Conservation (phyloP, 1,140 invertebrate species). For the Zaprionus capensis region DNA sequence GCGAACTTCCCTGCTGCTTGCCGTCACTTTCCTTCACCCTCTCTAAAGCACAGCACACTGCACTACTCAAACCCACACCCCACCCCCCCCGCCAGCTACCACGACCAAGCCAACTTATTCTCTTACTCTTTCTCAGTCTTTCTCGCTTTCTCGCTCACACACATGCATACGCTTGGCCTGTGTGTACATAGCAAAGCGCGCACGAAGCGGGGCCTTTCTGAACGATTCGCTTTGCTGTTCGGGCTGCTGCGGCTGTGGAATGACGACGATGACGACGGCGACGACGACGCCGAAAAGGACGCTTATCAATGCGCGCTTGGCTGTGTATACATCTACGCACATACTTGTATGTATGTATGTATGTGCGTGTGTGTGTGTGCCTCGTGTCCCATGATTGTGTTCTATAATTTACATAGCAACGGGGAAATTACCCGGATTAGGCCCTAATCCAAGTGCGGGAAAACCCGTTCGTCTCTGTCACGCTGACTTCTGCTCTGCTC, state of each 20-base stretch:
- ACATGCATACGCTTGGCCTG: conserved; percentile 53
- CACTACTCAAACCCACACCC: neutral
- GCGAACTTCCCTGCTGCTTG: neutral
- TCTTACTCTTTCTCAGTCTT: neutral
- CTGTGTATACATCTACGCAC: neutral
- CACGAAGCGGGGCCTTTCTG: conserved; percentile 72
- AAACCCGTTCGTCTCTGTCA: neutral
- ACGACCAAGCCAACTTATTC: neutral
- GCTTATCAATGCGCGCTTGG: conserved; percentile 60
- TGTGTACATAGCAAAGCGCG: conserved; percentile 77
- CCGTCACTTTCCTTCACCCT: neutral
- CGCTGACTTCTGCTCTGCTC: neutral
- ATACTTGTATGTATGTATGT: conserved; percentile 12
- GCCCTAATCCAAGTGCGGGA: neutral
- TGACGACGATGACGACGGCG: conserved; percentile 45
- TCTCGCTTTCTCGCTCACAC: conserved; percentile 25
- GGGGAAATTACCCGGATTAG: neutral
- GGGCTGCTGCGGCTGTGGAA: conserved; percentile 1
- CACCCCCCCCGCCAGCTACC: neutral
- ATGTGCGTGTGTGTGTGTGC: conserved; percentile 7
- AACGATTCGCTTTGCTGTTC: conserved; percentile 25
- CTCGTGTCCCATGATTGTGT: conserved; percentile 19
- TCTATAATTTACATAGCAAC: conserved; percentile 1
- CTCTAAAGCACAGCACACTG: neutral
- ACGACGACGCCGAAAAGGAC: conserved; percentile 25